Conservation (phyloP, 2,113 vertebrate species). For the Ardeotis arabs region DNA sequence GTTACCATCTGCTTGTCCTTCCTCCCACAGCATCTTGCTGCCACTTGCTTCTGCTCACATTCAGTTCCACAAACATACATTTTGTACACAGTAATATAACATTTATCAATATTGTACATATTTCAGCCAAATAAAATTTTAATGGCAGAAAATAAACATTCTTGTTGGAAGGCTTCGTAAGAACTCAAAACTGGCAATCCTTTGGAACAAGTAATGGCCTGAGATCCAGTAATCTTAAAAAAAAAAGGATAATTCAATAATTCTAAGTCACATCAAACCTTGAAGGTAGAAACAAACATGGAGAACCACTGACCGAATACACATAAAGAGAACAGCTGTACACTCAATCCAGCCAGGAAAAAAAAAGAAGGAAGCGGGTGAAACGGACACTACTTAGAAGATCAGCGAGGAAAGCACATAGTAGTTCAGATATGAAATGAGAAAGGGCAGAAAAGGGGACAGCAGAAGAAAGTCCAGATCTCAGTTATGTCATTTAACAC, state of each 20-base stretch:
- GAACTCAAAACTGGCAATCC: neutral
- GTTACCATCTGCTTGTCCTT: constrained; percentile 59
- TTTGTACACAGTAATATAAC: neutral
- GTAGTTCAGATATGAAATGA: neutral
- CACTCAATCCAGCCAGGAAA: neutral
- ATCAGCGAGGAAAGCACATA: neutral
- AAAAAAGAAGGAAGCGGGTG: accelerated
- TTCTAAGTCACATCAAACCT: neutral
- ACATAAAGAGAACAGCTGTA: neutral
- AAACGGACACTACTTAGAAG: neutral
- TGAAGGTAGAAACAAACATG: neutral
- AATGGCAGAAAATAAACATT: neutral
- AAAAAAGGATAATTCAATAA: neutral
- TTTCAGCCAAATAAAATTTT: constrained; percentile 46
- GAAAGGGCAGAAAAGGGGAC: neutral
- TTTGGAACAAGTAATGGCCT: neutral
- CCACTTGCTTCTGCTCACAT: constrained; percentile 24
- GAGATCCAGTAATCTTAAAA: neutral
- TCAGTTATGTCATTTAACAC: neutral
- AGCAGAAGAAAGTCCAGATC: neutral
- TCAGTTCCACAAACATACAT: neutral
- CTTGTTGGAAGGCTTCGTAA: neutral
- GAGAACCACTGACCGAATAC: neutral
- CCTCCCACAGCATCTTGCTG: constrained; percentile 25
- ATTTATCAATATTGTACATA: constrained; percentile 46